A percentile compares a stretch with the other conserved stretches of the same genome.
phyloP scores from a whole-genome alignment of 1,140 invertebrate species.

The Drosophila micromelanica region DNA sequence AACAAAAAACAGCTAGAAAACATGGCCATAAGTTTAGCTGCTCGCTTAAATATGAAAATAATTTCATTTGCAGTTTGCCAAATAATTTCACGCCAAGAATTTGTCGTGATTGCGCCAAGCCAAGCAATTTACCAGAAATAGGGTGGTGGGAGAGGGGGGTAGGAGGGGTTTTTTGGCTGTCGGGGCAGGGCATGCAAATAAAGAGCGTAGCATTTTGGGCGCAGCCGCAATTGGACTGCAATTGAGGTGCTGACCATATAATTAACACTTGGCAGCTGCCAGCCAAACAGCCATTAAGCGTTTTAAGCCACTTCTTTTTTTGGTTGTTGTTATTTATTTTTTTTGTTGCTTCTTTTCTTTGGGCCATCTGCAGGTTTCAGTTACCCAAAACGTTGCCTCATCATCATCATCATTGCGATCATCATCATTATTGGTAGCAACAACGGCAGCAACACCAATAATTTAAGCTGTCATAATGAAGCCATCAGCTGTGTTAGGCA shows the following conservation, averaged over 20 bases:
- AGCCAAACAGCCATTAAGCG: slow-evolving; percentile 49
- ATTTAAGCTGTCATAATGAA: slow-evolving; percentile 62
- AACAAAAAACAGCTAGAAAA: background rate
- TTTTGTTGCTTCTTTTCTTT: slow-evolving; percentile 7
- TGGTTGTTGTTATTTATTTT: slow-evolving; percentile 10
- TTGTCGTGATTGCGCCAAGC: slow-evolving; percentile 56
- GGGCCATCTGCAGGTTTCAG: slow-evolving; percentile 28
- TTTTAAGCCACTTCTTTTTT: slow-evolving; percentile 45
- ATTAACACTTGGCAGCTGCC: slow-evolving; percentile 80
- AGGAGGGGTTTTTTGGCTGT: no score
- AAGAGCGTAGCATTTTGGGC: slow-evolving; percentile 35
- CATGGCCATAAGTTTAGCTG: slow-evolving; percentile 44
- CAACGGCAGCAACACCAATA: slow-evolving; percentile 38
- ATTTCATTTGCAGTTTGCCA: slow-evolving; percentile 48
- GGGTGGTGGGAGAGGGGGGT: no score
- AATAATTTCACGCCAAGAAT: slow-evolving; percentile 62
- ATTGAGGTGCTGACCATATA: slow-evolving; percentile 68
- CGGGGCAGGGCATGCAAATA: slow-evolving; percentile 53
- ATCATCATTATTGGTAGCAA: slow-evolving; percentile 21
- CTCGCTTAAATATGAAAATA: slow-evolving; percentile 52
- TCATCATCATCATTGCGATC: slow-evolving; percentile 36
- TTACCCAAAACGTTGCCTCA: slow-evolving; percentile 35
- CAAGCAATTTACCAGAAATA: slow-evolving; percentile 32
- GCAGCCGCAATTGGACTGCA: slow-evolving; percentile 55
- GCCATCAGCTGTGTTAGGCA: slow-evolving; percentile 22